phyloP scores from a whole-genome alignment of 2,888 invertebrate species.

The Nemotelus nigrinus region DNA sequence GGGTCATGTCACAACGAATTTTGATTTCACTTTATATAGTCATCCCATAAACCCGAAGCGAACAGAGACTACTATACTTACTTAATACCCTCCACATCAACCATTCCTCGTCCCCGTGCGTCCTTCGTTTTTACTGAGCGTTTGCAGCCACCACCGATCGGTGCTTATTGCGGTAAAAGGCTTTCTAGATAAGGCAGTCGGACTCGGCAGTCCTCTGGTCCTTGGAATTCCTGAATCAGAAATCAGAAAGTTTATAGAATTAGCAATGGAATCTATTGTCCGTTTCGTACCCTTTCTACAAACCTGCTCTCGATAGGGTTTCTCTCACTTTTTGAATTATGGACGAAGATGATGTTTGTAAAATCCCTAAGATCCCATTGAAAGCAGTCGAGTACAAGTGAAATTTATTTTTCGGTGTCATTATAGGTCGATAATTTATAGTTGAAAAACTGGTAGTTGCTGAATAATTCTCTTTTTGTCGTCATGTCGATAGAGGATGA shows the following conservation, averaged over 20 bases:
- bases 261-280: neutral
- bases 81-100: neutral
- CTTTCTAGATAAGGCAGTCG: neutral
- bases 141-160: no score
- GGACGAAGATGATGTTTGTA: neutral
- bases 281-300: neutral
- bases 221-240: neutral
- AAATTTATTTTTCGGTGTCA: neutral
- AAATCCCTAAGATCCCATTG: neutral
- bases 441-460: neutral
- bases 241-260: neutral
- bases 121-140: no score
- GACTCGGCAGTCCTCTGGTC: no score
- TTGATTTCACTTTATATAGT: neutral
- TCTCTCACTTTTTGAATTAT: neutral
- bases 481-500: no score
- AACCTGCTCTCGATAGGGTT: neutral
- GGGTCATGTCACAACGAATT: constrained; percentile 1
- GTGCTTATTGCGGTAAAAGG: neutral
- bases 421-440: neutral
- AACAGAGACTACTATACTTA: neutral
- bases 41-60: neutral
- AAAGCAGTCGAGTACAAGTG: neutral
- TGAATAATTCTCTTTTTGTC: neutral
- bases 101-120: neutral